Conservation (phyloP, 2,113 vertebrate species). For the Lasiurus cinereus region DNA sequence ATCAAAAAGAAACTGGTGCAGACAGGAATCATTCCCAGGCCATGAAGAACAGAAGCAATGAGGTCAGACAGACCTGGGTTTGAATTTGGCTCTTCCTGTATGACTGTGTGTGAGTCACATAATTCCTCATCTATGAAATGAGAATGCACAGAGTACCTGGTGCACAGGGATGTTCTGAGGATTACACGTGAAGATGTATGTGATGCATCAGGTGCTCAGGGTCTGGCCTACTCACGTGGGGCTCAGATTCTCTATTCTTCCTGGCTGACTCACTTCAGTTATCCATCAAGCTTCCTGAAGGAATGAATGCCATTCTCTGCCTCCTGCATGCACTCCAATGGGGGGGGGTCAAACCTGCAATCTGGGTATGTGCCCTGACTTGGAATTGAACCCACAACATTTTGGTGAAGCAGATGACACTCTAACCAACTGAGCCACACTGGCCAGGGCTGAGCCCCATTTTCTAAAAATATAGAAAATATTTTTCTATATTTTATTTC, state of each 20-base stretch:
- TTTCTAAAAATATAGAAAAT: slow-evolving; percentile 48
- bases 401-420: too few species aligned
- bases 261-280: not conserved
- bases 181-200: rapidly evolving
- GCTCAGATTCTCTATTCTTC: not conserved
- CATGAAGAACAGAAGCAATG: not conserved
- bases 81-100: not conserved
- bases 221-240: too few species aligned
- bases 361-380: too few species aligned
- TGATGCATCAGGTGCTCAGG: rapidly evolving
- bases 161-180: not conserved
- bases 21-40: not conserved
- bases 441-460: not conserved
- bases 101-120: not conserved
- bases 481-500: too few species aligned
- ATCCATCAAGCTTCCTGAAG: not conserved
- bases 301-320: not conserved
- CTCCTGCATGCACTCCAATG: too few species aligned
- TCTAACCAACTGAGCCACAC: too few species aligned
- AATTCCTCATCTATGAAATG: not conserved
- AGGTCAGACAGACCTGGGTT: not conserved
- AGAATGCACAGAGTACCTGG: not conserved
- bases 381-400: too few species aligned
- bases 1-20: not conserved
- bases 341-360: too few species aligned